phyloP scores from a whole-genome alignment of 2,113 vertebrate genomes.

The Sebastes schlegelii region DNA sequence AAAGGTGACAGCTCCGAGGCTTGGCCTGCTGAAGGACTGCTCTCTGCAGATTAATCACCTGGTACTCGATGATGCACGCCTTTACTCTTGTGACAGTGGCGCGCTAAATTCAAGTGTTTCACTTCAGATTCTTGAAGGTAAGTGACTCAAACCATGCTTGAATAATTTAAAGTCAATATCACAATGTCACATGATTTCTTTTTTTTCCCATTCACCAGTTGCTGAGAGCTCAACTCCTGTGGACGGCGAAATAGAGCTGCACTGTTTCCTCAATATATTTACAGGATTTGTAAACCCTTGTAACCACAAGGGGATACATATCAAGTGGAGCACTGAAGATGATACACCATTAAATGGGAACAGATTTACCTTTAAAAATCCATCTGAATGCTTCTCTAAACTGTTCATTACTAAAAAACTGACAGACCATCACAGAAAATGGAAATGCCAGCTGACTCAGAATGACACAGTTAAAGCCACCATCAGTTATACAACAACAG shows the following conservation, averaged over 20 bases:
- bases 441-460: conserved; percentile 63
- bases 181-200: background rate
- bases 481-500: conserved; percentile 37
- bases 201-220: conserved; percentile 43
- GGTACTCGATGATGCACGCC: conserved; percentile 18
- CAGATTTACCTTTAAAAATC: conserved; percentile 39
- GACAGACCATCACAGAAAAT: conserved; percentile 72
- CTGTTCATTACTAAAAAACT: conserved; percentile 43
- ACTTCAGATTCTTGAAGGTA: conserved; percentile 58
- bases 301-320: conserved; percentile 27
- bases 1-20: background rate
- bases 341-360: conserved; percentile 36
- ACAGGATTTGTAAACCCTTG: background rate
- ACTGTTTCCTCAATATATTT: conserved; percentile 51
- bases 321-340: conserved; percentile 59
- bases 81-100: conserved; percentile 55
- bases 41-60: conserved; percentile 61
- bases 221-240: accelerated
- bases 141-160: background rate
- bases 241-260: conserved; percentile 42
- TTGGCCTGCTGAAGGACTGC: conserved; percentile 49
- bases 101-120: conserved; percentile 20
- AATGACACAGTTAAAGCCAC: conserved; percentile 37
- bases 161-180: background rate
- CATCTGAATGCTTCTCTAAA: conserved; percentile 53